Evolutionary conservation across 2,113 vertebrate species (phyloP), one percentile per base, ranked within the genome.

Genomic region (Cephalopholis sonnerati): DNA sequence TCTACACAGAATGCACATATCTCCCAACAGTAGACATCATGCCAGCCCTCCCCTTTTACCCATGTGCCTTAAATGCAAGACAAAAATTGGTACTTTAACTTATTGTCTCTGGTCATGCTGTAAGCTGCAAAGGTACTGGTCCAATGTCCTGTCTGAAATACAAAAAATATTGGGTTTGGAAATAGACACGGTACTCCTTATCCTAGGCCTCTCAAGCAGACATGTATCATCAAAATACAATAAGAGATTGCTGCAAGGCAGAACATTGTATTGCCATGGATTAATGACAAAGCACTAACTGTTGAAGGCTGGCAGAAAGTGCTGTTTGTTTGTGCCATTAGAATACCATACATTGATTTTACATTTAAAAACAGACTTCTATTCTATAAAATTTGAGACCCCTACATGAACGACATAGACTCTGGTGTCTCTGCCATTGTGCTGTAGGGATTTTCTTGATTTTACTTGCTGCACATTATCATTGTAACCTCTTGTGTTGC

Each of bases 1-100:
- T 48, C 51, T 68, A 72, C 66, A 77, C 22, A 77, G 62, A 17
- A 77, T 29, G 8, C 29, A 61, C 39, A 59, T 20, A 62, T 67
- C 55, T 1, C 39, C 12, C 53, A 66, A 55, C 29, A 4, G 16
- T 22, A 66, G 62, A 72, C 61, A 72, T 29, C 0, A 18, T 22
- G 73, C 82, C 20, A 65, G 69, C 17, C 39, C 59, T n/a, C 4
- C 7, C 61, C 16, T 54, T 20, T 66, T 17, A 17, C 65, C 67
- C 6, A 61, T 68, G 48, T 41, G 61, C 29, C 51, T 67, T 54
- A 61, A 74, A 68, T 66, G n/a, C 13, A 66, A 51, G 27, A 69
- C 41, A 73, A 24, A 72, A 58, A 51, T 39, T n/a, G 18, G 61
- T 18, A 61, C 53, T 46, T 17, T 5, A 41, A 57, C 22, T 50